Base-by-base conservation (phyloP, 2,113 vertebrate species). In the Hippoglossus stenolepis region DNA sequence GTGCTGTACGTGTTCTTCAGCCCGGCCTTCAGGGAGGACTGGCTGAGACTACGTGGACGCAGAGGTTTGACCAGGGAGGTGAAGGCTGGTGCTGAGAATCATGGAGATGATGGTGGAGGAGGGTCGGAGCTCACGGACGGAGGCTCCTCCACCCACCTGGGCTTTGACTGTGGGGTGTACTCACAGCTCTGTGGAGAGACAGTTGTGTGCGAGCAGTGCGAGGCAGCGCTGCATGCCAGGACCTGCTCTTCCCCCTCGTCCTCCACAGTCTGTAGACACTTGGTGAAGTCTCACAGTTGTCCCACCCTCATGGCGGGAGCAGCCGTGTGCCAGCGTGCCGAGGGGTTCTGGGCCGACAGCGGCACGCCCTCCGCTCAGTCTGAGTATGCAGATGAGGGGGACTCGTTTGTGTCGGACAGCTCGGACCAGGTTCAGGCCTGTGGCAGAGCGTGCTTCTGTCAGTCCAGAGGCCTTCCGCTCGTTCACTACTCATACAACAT, bases 401-500 rank as follows among this genome's bases (percentile, higher is more conserved):
- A 98, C 87, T 99, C 97, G 10, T 98, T 99, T 13, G 96, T 99
- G 69, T 99, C 97, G 0, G 98, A 99, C 95, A 98, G 96, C 85
- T 99, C 98, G 0, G 96, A 99, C 90, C 97, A 99, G 92, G 95
- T 98, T 53, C 97, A 99, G 94, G 96, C 96, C 60, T 99, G 98
- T 0, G 96, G 97, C 57, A 95, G 97, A 1, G 97, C 97, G 0
- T 99, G 97, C 77, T 99, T 99, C 94, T 98, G 97, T 88, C 97
- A 99, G 92, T 97, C 95, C 89, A 92, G 96, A 53, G 97, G 96
- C 0, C 96, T 98, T 72, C 97, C 98, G 45, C 90, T 98, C 84
- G 96, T 97, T 56, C 96, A 96, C 84, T 97, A 97, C 0, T 95
- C 96, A 70, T 97, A 97, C 90, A 96, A 96, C 85, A 95, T 96